Percentiles rank a stretch among this genome's conserved stretches.
Conservation (phyloP, 2,888 invertebrate species). For the Aphrophora alni region DNA sequence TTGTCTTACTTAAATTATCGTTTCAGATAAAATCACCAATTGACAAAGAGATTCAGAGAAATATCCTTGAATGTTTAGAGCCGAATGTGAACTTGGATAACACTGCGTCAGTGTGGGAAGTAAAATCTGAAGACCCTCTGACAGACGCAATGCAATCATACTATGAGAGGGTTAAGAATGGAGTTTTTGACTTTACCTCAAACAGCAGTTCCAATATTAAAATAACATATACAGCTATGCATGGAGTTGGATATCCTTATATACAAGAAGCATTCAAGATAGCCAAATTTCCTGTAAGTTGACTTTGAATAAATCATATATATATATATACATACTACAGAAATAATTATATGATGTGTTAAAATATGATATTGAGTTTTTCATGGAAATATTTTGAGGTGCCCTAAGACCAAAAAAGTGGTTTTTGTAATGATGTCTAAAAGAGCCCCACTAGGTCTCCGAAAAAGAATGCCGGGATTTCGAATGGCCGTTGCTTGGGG, state of each 20-base stretch:
- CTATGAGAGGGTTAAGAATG: slow-evolving; percentile 62
- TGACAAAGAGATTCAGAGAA: slow-evolving; percentile 83
- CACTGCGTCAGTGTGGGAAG: slow-evolving; percentile 76
- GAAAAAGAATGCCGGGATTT: no score
- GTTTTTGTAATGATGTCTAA: no score
- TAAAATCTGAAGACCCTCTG: slow-evolving; percentile 61
- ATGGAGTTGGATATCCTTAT: slow-evolving; percentile 91
- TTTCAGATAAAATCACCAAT: slow-evolving; percentile 87
- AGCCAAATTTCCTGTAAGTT: slow-evolving; percentile 65
- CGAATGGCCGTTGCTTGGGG: no score
- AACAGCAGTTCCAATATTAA: slow-evolving; percentile 66
- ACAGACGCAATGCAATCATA: slow-evolving; percentile 72
- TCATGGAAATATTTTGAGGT: no score
- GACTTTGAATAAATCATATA: no score
- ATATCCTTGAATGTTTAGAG: slow-evolving; percentile 76
- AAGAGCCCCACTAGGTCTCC: no score
- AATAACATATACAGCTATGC: slow-evolving; percentile 95
- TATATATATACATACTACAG: no score
- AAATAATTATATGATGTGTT: no score
- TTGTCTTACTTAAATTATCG: no score
- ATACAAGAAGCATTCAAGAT: slow-evolving; percentile 75
- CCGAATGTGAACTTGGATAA: slow-evolving; percentile 63
- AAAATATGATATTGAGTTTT: no score
- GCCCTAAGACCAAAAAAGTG: no score
- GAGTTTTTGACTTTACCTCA: slow-evolving; percentile 63